These are phyloP conservation scores for Drosophila trapezifrons DNA, from an alignment of 1,140 invertebrate genomes.

Conservation along the genomic window DNA sequence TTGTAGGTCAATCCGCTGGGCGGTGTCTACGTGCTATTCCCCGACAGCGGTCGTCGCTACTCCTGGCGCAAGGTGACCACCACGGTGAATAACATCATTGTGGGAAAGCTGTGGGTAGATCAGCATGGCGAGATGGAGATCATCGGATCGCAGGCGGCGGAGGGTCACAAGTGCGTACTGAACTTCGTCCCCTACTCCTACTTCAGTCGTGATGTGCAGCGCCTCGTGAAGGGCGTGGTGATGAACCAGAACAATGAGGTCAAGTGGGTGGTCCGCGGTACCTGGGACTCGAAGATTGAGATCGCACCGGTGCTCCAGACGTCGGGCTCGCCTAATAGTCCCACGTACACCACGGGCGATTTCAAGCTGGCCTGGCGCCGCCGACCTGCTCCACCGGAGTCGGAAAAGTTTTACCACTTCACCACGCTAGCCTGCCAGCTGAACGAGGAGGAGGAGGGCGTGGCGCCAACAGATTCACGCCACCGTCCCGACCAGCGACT, in stretches of 20 bases:
- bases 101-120: slow-evolving; percentile 99
- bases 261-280: slow-evolving; percentile 92
- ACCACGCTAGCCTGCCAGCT: slow-evolving; percentile 97
- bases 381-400: slow-evolving; percentile 89
- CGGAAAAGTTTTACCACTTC: slow-evolving; percentile 94
- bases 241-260: slow-evolving; percentile 88
- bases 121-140: slow-evolving; percentile 99
- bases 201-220: slow-evolving; percentile 96
- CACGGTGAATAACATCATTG: slow-evolving; percentile 99
- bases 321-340: slow-evolving; percentile 90
- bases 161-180: slow-evolving; percentile 96
- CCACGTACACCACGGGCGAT: slow-evolving; percentile 95
- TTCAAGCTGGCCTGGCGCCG: slow-evolving; percentile 94
- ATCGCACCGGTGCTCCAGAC: slow-evolving; percentile 94
- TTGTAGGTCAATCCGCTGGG: slow-evolving; percentile 93
- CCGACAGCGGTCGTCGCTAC: slow-evolving; percentile 92
- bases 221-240: slow-evolving; percentile 93
- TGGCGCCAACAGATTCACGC: slow-evolving; percentile 98
- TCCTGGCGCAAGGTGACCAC: slow-evolving; percentile 99
- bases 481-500: slow-evolving; percentile 96
- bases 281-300: slow-evolving; percentile 98
- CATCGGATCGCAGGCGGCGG: slow-evolving; percentile 90
- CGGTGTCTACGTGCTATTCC: slow-evolving; percentile 92
- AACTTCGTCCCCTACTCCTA: slow-evolving; percentile 99
- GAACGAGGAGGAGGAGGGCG: slow-evolving; percentile 96